Evolutionary conservation across 2,888 invertebrate species (phyloP), one percentile per base, ranked within the genome.

Genomic region (Ethmia dodecea): DNA sequence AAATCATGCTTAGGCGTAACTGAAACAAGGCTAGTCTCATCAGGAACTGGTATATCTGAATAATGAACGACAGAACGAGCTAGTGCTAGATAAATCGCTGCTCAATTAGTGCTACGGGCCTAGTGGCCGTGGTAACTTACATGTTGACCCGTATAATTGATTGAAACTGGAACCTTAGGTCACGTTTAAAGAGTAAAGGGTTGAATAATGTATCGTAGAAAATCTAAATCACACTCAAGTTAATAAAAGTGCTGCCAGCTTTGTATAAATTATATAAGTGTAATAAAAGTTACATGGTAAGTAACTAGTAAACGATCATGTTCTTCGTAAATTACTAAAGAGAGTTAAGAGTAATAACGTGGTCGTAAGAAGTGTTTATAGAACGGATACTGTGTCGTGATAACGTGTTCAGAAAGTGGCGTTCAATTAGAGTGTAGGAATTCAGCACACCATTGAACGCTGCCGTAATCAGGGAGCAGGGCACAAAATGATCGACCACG

Each of bases 361-460:
- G 22, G n/a, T 8, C 53, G 22, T 22, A 3, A n/a, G n/a, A 48
- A 47, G 49, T 62, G 60, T 63, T 65, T 66, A 62, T 56, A 58
- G 60, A 56, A 53, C 53, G 56, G 53, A 59, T 60, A 62, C 60
- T 67, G 65, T 57, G 57, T 57, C 46, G 47, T 60, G 66, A 68
- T 71, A 71, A 69, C 57, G 55, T 49, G 60, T 60, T 56, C 57
- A 52, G 55, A 60, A 65, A 70, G 60, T 64, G 62, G 55, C 52
- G 57, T 56, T 65, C 63, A 66, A 65, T 70, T 62, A 60, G 59
- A 60, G 54, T 59, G 58, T 60, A 58, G 54, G 60, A 71, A 74
- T 73, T 73, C 66, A 69, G 61, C 60, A 57, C 56, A 27, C 59
- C 63, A 73, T 68, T 68, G 71, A 73, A 64, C 55, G 63, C 60